Evolutionary conservation across 2,797 vertebrate genomes (phyloP), one percentile per base, ranked within the genome.

Genomic region (Tapera naevia): DNA sequence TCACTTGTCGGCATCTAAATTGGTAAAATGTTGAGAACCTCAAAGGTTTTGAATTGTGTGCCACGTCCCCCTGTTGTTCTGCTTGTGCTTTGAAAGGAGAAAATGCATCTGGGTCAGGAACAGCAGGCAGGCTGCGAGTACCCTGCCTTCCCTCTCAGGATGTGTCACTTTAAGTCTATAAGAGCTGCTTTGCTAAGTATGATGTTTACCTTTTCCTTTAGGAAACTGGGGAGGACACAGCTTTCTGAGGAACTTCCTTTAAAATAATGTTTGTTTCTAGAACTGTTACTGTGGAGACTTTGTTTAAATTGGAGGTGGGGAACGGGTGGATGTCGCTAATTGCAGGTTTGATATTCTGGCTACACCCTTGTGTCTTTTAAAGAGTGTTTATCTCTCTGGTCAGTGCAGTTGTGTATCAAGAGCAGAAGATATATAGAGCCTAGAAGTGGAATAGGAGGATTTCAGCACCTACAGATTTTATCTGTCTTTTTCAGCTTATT

Each of bases 91-190:
- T 75, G 18, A 46, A 70, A 76, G 35, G 32, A 81, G 45, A 80
- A 86, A 37, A 79, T 27, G 8, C 24, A 11, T 24, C 17, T 91
- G 33, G 27, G 37, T 17, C 15, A n/a, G 50, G 69, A 51, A 27
- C 1, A 10, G 18, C 9, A 2, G 0, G 1, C 25, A 37, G 46
- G 46, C 27, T 32, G 30, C 37, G 25, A 8, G 3, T 45, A 51
- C 8, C 35, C 35, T 62, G 27, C 64, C 24, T 1, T 2, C 23
- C 13, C 22, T 32, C 5, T n/a, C 84, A 48, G 28, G 17, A 45
- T 33, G 39, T 46, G 41, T n/a, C 32, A 25, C 24, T 32, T n/a
- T 23, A 67, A 73, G 30, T 61, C n/a, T 2, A 0, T 24, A 23
- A 75, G 30, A 58, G 39, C 15, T 21, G 5, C 14, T 79, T 56